Evolutionary conservation across 2,888 invertebrate species (phyloP).

Genomic region (Tenthredo amoena): DNA sequence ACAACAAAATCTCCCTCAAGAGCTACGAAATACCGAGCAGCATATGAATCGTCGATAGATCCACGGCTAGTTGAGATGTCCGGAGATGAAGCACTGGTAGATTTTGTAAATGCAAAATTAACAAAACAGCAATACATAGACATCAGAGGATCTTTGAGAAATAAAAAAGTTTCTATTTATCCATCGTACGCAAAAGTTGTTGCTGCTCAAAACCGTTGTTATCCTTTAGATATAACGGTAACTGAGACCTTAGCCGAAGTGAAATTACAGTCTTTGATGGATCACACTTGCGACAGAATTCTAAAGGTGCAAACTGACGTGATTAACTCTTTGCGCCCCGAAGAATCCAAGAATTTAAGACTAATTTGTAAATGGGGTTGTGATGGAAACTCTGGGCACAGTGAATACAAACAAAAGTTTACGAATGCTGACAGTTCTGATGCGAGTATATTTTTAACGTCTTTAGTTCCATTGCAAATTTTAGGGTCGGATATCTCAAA

Average conservation of each 20-base stretch:
- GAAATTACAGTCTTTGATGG: slow-evolving; percentile 50
- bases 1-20: slow-evolving; percentile 50
- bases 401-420: slow-evolving; percentile 54
- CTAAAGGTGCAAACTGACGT: slow-evolving; percentile 54
- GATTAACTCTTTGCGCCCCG: slow-evolving; percentile 47
- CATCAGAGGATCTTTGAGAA: slow-evolving; percentile 44
- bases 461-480: slow-evolving; percentile 49
- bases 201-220: slow-evolving; percentile 42
- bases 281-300: slow-evolving; percentile 58
- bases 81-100: slow-evolving; percentile 47
- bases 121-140: slow-evolving; percentile 51
- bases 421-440: slow-evolving; percentile 48
- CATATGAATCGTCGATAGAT: slow-evolving; percentile 46
- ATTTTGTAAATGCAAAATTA: slow-evolving; percentile 52
- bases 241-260: slow-evolving; percentile 42
- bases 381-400: slow-evolving; percentile 57
- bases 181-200: slow-evolving; percentile 42
- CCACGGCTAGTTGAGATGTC: slow-evolving; percentile 48
- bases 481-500: slow-evolving; percentile 25
- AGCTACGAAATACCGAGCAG: slow-evolving; percentile 47
- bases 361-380: slow-evolving; percentile 59
- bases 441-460: slow-evolving; percentile 53
- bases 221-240: slow-evolving; percentile 35
- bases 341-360: slow-evolving; percentile 50
- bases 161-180: slow-evolving; percentile 4